phyloP scores from a whole-genome alignment of 2,888 invertebrate genomes.

The Linnaemya tessellans region DNA sequence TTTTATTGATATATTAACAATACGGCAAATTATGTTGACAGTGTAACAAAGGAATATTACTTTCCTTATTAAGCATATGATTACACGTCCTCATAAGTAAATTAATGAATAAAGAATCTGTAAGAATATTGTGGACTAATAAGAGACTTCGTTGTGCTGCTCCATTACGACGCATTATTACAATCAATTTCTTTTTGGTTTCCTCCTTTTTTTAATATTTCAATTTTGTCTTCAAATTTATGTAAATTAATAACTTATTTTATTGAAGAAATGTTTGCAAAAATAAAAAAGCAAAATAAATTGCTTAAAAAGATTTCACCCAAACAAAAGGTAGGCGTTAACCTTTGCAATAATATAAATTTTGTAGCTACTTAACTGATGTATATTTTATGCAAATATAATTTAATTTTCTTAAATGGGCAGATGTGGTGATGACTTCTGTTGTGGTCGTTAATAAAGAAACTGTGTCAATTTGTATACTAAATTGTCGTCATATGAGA shows the following conservation, averaged over 20 bases:
- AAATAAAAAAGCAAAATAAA: constrained; percentile 19
- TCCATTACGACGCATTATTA: not conserved
- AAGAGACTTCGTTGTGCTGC: too few relatives aligned
- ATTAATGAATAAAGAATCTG: not conserved
- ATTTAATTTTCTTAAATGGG: constrained; percentile 35
- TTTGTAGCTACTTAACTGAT: not conserved
- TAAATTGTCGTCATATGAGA: constrained; percentile 13
- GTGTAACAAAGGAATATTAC: too few relatives aligned
- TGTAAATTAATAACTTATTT: constrained; percentile 29
- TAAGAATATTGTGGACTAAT: too few relatives aligned
- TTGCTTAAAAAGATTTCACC: constrained; percentile 37
- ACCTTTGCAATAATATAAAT: constrained; percentile 7
- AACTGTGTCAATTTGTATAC: constrained; percentile 19
- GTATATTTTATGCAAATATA: constrained; percentile 3
- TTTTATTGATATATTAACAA: too few relatives aligned
- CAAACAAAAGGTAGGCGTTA: constrained; percentile 40
- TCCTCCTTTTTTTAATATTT: not conserved
- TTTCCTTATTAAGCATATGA: too few relatives aligned
- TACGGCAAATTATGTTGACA: too few relatives aligned
- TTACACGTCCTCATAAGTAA: too few relatives aligned
- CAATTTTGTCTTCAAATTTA: constrained; percentile 47
- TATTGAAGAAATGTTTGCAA: constrained; percentile 7
- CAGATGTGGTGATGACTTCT: constrained; percentile 19
- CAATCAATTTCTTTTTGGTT: constrained; percentile 1
- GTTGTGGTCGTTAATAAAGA: constrained; percentile 3